Conservation (phyloP, 53 echinoderm and acorn worm species). For the Holothuria scabra region DNA sequence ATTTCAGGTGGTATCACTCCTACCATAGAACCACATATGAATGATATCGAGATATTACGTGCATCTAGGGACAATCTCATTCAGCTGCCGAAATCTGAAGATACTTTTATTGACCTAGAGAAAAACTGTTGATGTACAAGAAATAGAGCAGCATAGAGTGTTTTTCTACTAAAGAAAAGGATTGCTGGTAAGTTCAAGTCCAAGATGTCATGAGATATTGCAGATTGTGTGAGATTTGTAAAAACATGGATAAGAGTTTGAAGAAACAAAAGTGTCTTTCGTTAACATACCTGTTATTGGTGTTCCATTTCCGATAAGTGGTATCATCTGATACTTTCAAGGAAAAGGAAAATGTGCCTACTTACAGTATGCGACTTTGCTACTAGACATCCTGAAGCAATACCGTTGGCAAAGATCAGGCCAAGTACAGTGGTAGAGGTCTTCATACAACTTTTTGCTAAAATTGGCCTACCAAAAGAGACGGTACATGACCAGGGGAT, state of each 20-base stretch:
- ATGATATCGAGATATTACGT: background rate
- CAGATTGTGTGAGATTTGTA: background rate
- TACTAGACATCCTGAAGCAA: background rate
- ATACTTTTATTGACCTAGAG: background rate
- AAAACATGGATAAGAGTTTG: background rate
- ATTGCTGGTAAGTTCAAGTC: background rate
- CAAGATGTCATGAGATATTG: background rate
- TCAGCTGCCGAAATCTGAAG: background rate
- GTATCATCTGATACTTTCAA: background rate
- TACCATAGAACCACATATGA: background rate
- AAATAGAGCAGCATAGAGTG: background rate
- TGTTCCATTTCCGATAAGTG: background rate
- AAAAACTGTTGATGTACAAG: background rate
- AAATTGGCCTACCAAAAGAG: background rate
- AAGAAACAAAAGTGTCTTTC: background rate
- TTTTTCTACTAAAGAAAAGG: background rate
- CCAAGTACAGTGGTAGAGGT: background rate
- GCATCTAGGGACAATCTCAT: background rate
- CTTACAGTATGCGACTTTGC: slow-evolving; percentile 3
- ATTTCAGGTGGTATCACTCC: background rate
- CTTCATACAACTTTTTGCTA: background rate
- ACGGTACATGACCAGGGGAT: background rate
- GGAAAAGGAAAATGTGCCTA: background rate
- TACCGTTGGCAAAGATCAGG: background rate
- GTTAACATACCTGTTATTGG: background rate